phyloP scores from a whole-genome alignment of 2,797 vertebrate species.

The Adrianichthys oophorus region DNA sequence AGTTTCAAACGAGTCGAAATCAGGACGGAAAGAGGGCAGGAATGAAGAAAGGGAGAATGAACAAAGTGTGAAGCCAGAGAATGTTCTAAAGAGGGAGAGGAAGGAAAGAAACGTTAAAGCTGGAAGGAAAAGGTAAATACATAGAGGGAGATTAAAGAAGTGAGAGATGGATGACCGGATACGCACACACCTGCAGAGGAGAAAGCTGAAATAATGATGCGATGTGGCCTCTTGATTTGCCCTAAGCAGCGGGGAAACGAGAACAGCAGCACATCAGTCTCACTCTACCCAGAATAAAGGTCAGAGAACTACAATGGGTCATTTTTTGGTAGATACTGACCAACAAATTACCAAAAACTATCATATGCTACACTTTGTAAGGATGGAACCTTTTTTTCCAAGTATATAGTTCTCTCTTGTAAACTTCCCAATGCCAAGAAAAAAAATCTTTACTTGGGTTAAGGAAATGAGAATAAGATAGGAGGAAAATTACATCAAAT shows the following conservation, averaged over 20 bases:
- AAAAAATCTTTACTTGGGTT: too few species aligned
- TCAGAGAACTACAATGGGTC: slow-evolving; percentile 48
- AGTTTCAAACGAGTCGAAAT: slow-evolving; percentile 34
- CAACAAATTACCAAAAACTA: too few species aligned
- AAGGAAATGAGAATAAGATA: too few species aligned
- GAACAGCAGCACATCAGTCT: slow-evolving; percentile 44
- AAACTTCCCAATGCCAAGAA: too few species aligned
- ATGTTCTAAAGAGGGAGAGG: slow-evolving; percentile 14
- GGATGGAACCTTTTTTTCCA: too few species aligned
- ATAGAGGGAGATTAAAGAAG: slow-evolving; percentile 44
- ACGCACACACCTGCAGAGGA: slow-evolving; percentile 40
- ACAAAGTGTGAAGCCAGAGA: slow-evolving; percentile 16
- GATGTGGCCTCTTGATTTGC: slow-evolving; percentile 57
- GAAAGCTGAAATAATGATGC: slow-evolving; percentile 55
- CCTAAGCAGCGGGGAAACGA: slow-evolving; percentile 39
- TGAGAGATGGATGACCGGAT: slow-evolving; percentile 45
- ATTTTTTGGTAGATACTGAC: slow-evolving; percentile 6
- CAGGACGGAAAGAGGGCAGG: slow-evolving; percentile 20
- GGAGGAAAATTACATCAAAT: too few species aligned
- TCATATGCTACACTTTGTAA: too few species aligned
- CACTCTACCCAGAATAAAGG: slow-evolving; percentile 41
- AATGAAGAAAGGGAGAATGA: slow-evolving; percentile 20
- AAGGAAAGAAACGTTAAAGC: not conserved
- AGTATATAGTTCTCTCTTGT: too few species aligned
- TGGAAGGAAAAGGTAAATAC: slow-evolving; percentile 44